Base-by-base conservation (phyloP, 2,888 invertebrate genomes). In the Eupithecia tripunctaria region DNA sequence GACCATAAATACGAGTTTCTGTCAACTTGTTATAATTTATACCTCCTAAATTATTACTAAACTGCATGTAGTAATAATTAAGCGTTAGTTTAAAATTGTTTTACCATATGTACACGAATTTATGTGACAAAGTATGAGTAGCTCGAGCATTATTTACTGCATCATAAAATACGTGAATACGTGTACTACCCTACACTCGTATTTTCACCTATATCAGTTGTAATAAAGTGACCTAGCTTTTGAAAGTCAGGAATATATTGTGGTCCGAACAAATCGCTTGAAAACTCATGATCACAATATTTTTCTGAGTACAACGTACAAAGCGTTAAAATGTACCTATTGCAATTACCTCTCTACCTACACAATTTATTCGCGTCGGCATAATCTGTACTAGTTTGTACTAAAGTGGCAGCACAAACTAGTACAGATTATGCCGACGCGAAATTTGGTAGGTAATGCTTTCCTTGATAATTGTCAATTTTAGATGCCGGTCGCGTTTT, bases 1-100 rank as follows among this genome's bases (percentile, higher is more conserved):
- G 25, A 21, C 56, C 25, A 25, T 25, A 25, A 56, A 71, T 74
- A 71, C 67, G n/a, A n/a, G n/a, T n/a, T 65, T 65, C 65, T 66
- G 71, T 59, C 63, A 59, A 43, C 69, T 67, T 66, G 47, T 2
- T 32, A 63, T 36, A 69, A 69, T 66, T 73, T 71, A 74, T 71
- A 59, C 21, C 29, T 25, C 21, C 47, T 21, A 51, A 56, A 56
- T 56, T 56, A 56, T 56, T 56, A 14, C 25, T 1, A 59, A n/a
- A n/a, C n/a, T n/a, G n/a, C 36, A 56, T 38, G 21, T 32, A 25
- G 29, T n/a, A n/a, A n/a, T n/a, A n/a, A n/a, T n/a, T n/a, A n/a
- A n/a, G 41, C 59, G 41, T 56, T 59, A 59, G 56, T 56, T 65
- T 65, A 15, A 21, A 64, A 71, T 41, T 59, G 64, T 43, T 68